Conservation (phyloP, 2,888 invertebrate genomes). For the Mystacides longicornis region DNA sequence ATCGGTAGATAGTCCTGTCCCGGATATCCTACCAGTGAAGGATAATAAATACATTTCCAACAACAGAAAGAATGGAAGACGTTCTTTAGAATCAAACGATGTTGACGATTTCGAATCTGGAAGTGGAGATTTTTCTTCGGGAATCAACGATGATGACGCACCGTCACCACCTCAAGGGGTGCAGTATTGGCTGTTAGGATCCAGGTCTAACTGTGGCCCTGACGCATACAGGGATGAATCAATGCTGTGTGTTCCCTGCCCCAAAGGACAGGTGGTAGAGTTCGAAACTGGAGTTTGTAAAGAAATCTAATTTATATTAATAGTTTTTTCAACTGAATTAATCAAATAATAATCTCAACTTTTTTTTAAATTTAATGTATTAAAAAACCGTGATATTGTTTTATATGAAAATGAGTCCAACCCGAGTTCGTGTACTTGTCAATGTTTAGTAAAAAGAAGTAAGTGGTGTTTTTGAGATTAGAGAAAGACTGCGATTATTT, state of each 20-base stretch:
- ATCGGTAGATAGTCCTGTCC: conserved; percentile 15
- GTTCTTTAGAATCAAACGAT: neutral
- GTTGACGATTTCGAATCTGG: neutral
- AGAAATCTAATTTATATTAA: neutral
- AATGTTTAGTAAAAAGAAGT: no score
- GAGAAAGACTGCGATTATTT: no score
- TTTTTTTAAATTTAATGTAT: no score
- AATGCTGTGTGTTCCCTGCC: neutral
- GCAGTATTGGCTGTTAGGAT: neutral
- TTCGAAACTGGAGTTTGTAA: neutral
- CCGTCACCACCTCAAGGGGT: neutral
- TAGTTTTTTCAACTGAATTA: no score
- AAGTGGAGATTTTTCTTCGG: neutral
- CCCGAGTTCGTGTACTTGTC: no score
- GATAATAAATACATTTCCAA: conserved; percentile 21
- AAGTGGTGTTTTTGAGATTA: no score
- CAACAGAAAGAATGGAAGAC: conserved; percentile 8
- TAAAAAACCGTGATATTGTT: no score
- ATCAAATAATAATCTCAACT: neutral
- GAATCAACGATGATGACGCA: neutral
- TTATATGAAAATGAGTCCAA: no score
- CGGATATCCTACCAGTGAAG: conserved; percentile 22
- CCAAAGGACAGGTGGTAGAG: neutral
- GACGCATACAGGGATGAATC: neutral
- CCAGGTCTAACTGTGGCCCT: neutral